phyloP scores from a whole-genome alignment of 2,888 invertebrate genomes.

The Caenorhabditis parvicauda region DNA sequence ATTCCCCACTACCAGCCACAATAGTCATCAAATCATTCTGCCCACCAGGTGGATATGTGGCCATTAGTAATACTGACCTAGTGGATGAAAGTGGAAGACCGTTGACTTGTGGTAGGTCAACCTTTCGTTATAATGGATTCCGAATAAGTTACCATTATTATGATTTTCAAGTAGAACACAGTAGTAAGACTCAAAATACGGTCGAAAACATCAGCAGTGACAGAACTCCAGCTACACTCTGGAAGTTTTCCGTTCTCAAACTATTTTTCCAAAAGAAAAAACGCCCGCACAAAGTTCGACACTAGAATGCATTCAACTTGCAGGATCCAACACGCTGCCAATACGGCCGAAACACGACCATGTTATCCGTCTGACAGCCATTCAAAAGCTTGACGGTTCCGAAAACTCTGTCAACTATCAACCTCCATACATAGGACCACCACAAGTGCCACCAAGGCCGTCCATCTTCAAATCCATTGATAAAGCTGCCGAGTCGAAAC shows the following conservation, averaged over 20 bases:
- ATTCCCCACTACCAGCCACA: not conserved
- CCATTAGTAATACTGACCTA: not conserved
- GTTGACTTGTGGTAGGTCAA: not conserved
- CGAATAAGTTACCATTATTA: too few relatives aligned
- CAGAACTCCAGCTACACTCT: too few relatives aligned
- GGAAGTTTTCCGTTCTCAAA: not conserved
- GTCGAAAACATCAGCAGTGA: too few relatives aligned
- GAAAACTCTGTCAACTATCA: too few relatives aligned
- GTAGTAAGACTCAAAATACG: too few relatives aligned
- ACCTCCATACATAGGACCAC: too few relatives aligned
- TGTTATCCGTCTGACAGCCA: not conserved
- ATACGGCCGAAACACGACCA: slow-evolving; percentile 28
- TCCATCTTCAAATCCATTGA: not conserved
- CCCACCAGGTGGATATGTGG: not conserved
- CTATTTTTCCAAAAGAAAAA: not conserved
- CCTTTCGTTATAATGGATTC: too few relatives aligned
- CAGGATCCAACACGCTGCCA: slow-evolving; percentile 1
- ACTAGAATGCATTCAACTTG: not conserved
- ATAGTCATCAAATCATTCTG: not conserved
- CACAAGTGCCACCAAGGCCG: not conserved
- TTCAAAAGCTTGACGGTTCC: not conserved
- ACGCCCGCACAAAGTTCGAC: too few relatives aligned
- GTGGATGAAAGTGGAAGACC: not conserved
- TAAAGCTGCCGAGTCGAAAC: not conserved
- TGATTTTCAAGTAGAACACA: too few relatives aligned